Evolutionary conservation across 2,113 vertebrate species (phyloP), one percentile per base, ranked within the genome.

Genomic region (Microcebus jonahi): DNA sequence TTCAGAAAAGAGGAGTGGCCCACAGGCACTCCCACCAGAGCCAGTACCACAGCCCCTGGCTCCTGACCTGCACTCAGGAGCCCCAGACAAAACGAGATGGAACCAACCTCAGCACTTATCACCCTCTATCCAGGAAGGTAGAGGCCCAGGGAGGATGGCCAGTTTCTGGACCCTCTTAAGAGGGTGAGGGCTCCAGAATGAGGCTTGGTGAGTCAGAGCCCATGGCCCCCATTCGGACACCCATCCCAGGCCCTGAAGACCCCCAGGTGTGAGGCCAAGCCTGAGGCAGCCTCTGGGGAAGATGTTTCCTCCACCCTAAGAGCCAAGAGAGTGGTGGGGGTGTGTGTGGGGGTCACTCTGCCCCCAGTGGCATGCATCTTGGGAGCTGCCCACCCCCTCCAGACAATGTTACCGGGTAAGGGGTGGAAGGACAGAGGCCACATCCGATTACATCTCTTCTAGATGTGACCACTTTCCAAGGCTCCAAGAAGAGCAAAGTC

Each of bases 1-100:
- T 76, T 77, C 88, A 88, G 76, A 65, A 91, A 81, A 79, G 81
- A 96, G 89, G 31, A 50, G 71, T 88, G 76, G 59, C 53, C 63
- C 57, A 45, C 0, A 20, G 63, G 2, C 42, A 18, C 27, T 53
- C 27, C 29, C 67, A 70, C n/a, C 55, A 42, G 36, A 88, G 53
- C 39, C 53, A 57, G 79, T 45, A 55, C 20, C 68, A 65, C 29
- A 48, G 34, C 25, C 31, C 4, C 77, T 20, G 36, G 42, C 36
- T 87, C 53, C 36, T 50, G 55, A 59, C 53, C 34, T 45, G 34
- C 48, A 36, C n/a, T 85, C 88, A 34, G 17, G 70, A 83, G 82
- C 65, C 36, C 70, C 29, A 63, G 75, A 94, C 80, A 86, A 82
- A 89, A 88, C 42, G 65, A 76, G 55, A 2, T 21, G 48, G 55